phyloP scores from a whole-genome alignment of 2,888 invertebrate species.

The Melanophora roralis region DNA sequence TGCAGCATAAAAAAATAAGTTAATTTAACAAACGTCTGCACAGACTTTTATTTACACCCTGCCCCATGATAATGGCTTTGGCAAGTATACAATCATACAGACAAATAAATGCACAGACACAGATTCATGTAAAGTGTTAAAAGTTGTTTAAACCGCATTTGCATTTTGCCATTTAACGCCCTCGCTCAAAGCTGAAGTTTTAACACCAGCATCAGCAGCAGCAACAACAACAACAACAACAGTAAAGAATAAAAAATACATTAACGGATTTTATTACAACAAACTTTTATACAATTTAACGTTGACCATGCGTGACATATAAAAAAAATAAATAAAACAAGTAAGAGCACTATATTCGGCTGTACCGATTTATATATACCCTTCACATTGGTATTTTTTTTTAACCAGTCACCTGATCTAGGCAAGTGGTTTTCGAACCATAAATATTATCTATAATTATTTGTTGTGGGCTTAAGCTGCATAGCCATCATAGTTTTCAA shows the following conservation, averaged over 20 bases:
- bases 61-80: not conserved
- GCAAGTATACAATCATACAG: not conserved
- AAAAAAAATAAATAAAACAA: not conserved
- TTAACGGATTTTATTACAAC: not conserved
- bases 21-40: not conserved
- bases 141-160: constrained; percentile 53
- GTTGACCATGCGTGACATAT: constrained; percentile 54
- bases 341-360: too few species aligned
- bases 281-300: not conserved
- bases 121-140: constrained; percentile 26
- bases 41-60: not conserved
- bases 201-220: not conserved
- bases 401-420: too few species aligned
- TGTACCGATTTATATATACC: too few species aligned
- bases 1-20: not conserved
- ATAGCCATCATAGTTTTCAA: too few species aligned
- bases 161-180: constrained; percentile 60
- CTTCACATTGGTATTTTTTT: too few species aligned
- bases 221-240: not conserved
- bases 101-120: not conserved
- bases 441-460: too few species aligned
- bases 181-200: constrained; percentile 33
- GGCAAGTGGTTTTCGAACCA: too few species aligned
- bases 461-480: too few species aligned
- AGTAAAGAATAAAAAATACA: not conserved